Percentiles rank a stretch among this genome's conserved stretches.
These are phyloP conservation scores for Nannoperca australis DNA, from an alignment of 2,797 vertebrate species.

Conservation along the genomic window DNA sequence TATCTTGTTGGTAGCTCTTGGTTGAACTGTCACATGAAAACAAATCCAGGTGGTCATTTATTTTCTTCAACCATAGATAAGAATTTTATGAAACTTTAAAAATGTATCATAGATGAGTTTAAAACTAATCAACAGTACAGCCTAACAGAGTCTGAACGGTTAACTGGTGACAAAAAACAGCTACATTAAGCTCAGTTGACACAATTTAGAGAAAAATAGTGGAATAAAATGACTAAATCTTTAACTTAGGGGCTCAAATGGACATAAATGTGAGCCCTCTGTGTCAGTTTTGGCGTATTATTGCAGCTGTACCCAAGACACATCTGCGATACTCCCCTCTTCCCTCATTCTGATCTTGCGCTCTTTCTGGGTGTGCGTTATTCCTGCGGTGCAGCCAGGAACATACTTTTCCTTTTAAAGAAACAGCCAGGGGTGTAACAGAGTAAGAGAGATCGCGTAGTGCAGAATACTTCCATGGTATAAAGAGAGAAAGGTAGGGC, in stretches of 20 bases:
- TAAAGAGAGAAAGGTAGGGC: constrained; percentile 25
- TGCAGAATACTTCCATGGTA: constrained; percentile 13
- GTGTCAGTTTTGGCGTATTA: constrained; percentile 30
- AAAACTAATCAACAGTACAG: not conserved
- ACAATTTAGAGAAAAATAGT: not conserved
- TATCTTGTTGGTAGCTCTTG: not conserved
- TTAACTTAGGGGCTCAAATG: not conserved
- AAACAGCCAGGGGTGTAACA: constrained; percentile 35
- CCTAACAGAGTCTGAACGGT: not conserved
- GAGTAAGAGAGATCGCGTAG: constrained; percentile 12
- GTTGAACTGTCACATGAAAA: not conserved
- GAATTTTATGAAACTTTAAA: not conserved
- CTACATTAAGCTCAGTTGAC: not conserved
- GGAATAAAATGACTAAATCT: not conserved
- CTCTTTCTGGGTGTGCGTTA: constrained; percentile 34
- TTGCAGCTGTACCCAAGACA: constrained; percentile 33
- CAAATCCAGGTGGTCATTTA: not conserved
- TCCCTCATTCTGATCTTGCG: constrained; percentile 40
- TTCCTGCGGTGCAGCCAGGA: constrained; percentile 60
- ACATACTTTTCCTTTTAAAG: constrained; percentile 85
- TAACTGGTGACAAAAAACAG: not conserved
- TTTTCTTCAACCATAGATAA: not conserved
- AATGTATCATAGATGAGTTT: not conserved
- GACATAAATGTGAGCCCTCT: constrained; percentile 19
- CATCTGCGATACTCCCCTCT: constrained; percentile 63